Percentiles rank a stretch among this genome's conserved stretches.
These are phyloP conservation scores for Sula dactylatra DNA, from an alignment of 2,113 vertebrate species.

Conservation along the genomic window DNA sequence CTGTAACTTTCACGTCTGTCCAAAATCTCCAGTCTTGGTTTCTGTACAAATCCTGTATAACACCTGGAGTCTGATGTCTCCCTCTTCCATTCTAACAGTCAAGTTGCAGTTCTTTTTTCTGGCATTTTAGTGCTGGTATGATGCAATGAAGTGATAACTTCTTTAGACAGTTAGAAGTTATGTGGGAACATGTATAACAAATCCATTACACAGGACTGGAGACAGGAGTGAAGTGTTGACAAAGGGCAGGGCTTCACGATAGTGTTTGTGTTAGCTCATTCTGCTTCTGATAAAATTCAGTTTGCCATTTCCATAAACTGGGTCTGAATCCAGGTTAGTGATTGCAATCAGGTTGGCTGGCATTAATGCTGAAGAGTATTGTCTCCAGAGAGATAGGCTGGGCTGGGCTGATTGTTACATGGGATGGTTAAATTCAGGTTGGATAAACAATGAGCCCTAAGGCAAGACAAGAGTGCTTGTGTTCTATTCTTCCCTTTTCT, in stretches of 20 bases:
- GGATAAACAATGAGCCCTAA: conserved; percentile 39
- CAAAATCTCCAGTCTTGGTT: background rate
- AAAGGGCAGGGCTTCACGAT: conserved; percentile 63
- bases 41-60: background rate
- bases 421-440: conserved; percentile 28
- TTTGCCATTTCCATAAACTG: conserved; percentile 28
- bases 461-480: conserved; percentile 1
- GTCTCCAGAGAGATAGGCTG: conserved; percentile 18
- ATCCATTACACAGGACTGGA: conserved; percentile 21
- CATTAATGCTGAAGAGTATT: background rate
- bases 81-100: background rate
- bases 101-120: background rate
- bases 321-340: conserved; percentile 41
- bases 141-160: background rate
- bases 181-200: conserved; percentile 54
- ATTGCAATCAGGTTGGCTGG: conserved; percentile 8
- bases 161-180: conserved; percentile 6
- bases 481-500: background rate
- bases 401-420: conserved; percentile 4
- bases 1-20: background rate
- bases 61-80: background rate
- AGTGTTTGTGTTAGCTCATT: conserved; percentile 57
- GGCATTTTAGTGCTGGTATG: background rate
- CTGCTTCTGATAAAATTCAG: conserved; percentile 39
- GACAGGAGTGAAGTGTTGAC: conserved; percentile 64